Evolutionary conservation across 2,113 vertebrate species (phyloP).

Genomic region (Herpailurus yagouaroundi): DNA sequence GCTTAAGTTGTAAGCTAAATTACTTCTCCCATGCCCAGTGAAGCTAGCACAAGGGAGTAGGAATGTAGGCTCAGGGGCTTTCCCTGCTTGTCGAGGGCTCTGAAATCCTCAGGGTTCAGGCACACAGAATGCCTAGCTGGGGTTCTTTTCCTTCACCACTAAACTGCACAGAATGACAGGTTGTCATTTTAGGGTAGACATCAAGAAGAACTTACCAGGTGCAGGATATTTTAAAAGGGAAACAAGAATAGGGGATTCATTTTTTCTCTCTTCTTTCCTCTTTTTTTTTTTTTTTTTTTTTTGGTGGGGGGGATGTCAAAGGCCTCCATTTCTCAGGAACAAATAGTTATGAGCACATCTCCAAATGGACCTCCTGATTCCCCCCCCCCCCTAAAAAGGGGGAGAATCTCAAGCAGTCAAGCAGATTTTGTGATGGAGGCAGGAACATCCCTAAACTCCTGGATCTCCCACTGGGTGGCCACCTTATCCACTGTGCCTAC

Average conservation of each 20-base stretch:
- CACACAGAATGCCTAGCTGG: neutral
- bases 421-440: neutral
- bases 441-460: neutral
- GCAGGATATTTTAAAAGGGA: neutral
- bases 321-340: neutral
- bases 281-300: neutral
- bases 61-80: neutral
- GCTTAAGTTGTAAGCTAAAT: conserved; percentile 67
- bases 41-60: neutral
- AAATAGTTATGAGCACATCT: neutral
- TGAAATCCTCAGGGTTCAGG: neutral
- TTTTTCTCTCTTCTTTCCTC: neutral
- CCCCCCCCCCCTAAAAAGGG: neutral
- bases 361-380: neutral
- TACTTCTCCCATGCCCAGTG: neutral
- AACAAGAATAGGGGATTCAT: neutral
- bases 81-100: neutral
- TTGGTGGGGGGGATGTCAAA: neutral
- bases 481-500: neutral
- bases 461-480: neutral
- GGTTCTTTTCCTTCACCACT: neutral
- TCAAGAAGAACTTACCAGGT: neutral
- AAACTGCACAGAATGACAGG: neutral
- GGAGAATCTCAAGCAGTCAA: neutral
- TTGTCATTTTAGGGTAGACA: neutral